Evolutionary conservation across 92 coral and sea anemone species (phyloP), one percentile per base, ranked within the genome.

Genomic region (Anthopleura xanthogrammica): DNA sequence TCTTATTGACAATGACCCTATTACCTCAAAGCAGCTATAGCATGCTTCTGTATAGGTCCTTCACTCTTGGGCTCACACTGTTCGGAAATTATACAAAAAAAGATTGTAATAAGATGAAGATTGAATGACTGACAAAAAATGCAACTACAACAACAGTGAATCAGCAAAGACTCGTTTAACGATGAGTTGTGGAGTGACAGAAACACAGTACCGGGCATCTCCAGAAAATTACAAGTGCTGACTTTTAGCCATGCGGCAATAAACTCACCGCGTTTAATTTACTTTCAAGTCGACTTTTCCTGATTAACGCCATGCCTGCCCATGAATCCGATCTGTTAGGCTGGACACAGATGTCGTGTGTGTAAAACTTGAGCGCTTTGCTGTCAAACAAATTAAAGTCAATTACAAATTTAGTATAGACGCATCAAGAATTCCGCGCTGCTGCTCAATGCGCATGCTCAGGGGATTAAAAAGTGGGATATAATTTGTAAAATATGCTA

Each of bases 301-400:
- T 90, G 48, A 98, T 98, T 17, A 97, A 86, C 12, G 99, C 98
- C 98, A 97, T 97, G 39, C 98, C 98, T 52, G 99, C 99, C 99
- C 99, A 96, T 1, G 98, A 95, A 80, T 96, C 99, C 29, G 97
- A 92, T 46, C 99, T 89, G 78, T 96, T 88, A 16, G 99, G 99
- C 79, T 94, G 94, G 46, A 93, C 94, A 64, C 97, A 92, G 16
- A 96, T 90, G 72, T 96, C 99, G 41, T 97, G 99, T 89, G 93
- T 97, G 88, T 92, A 97, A 79, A 90, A 97, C 93, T 97, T 97
- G 57, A 97, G 95, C 29, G 99, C 99, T 92, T 97, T 97, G 84
- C 99, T 97, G 87, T 72, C 76, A 85, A 55, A 29, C 22, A 81
- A 46, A 71, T 57, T n/a, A 19, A 65, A 79, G 42, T 48, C 60